Evolutionary conservation across 2,888 invertebrate species (phyloP), one percentile per base, ranked within the genome.

Genomic region (Notodonta dromedarius): DNA sequence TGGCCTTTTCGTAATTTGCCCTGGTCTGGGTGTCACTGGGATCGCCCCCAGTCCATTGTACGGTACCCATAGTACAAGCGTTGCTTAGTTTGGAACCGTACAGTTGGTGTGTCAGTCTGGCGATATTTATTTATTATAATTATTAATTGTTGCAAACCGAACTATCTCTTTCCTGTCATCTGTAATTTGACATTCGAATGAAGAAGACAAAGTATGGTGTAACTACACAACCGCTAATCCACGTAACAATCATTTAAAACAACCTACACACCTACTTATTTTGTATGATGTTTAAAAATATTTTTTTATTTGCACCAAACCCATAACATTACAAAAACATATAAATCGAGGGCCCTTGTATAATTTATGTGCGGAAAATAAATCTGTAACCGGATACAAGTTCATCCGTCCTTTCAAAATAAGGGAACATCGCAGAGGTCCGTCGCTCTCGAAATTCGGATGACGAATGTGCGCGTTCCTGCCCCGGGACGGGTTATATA

Each of bases 401-500:
- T 84, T 86, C 87, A 87, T 85, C 84, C 85, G 78, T 83, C 84
- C 85, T 88, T 82, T 86, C 83, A 86, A 87, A 88, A 87, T 84
- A 86, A 80, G 83, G 84, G 82, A 80, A 83, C 75, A 78, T 66
- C 71, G 77, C 74, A 79, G 70, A 79, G 76, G 84, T 83, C 83
- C 80, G 80, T 78, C 73, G 70, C 74, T 71, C 77, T 70, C 79
- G 84, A 82, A 85, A 84, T 83, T 80, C 75, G 82, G 83, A 87
- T 90, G 92, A 92, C 87, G 88, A 89, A 92, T 91, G 88, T 74
- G 83, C 83, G 76, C 81, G 79, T 85, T 75, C 85, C 81, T 81
- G 80, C 79, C 82, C 65, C 77, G 79, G 81, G 90, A 91, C 90
- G 84, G 89, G 89, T 86, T 88, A 91, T 84, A 90, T 91, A 90